Percentiles rank a stretch among this genome's conserved stretches.
Conservation (phyloP, 2,113 vertebrate species). For the Myotis lucifugus region DNA sequence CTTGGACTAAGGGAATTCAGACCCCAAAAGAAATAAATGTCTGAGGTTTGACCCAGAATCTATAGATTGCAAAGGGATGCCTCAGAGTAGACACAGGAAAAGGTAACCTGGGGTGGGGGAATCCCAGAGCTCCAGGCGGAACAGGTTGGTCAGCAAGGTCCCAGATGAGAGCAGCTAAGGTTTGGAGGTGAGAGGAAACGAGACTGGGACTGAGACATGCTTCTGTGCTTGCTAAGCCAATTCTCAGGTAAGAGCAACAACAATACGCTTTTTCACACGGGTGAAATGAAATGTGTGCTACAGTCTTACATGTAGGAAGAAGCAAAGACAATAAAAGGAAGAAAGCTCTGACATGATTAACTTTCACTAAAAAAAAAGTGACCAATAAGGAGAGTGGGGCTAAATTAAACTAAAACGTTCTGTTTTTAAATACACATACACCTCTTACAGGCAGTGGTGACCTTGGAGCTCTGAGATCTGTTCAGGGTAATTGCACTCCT, state of each 20-base stretch:
- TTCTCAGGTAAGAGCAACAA: neutral
- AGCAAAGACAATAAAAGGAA: neutral
- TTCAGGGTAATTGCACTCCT: neutral
- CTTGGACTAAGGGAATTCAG: neutral
- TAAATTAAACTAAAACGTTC: slow-evolving; percentile 1
- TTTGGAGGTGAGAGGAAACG: neutral
- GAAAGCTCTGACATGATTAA: neutral
- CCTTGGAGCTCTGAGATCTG: slow-evolving; percentile 29
- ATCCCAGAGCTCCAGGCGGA: neutral
- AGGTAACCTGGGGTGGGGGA: neutral
- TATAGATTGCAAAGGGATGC: neutral
- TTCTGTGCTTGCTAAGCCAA: neutral
- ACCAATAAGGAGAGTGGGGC: neutral
- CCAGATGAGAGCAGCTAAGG: neutral
- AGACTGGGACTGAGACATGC: neutral
- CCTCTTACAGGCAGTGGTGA: neutral
- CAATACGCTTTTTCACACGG: neutral
- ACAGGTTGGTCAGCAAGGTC: neutral
- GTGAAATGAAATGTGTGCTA: neutral
- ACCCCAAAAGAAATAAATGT: neutral
- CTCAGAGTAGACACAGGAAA: neutral
- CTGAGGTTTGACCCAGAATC: neutral
- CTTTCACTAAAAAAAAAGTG: neutral
- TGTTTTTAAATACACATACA: neutral
- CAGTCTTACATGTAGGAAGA: neutral